A percentile compares a stretch with the other conserved stretches of the same genome.
These are phyloP conservation scores for Apoda limacodes DNA, from an alignment of 2,888 invertebrate species.

Conservation along the genomic window DNA sequence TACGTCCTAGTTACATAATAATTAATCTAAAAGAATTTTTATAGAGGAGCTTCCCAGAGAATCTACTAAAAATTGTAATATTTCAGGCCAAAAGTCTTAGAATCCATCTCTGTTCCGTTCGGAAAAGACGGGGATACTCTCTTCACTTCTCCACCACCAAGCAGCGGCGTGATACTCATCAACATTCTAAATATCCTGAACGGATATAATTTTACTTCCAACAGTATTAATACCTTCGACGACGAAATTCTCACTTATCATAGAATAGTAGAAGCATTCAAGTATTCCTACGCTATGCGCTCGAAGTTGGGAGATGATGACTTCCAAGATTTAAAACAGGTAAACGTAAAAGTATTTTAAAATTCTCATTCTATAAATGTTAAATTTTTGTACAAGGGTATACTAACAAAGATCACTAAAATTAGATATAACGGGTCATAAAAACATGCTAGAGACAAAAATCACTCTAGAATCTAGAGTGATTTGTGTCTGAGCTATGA, in stretches of 20 bases:
- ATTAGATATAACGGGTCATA: too few species aligned
- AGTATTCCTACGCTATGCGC: conserved; percentile 90
- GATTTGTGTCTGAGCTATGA: too few species aligned
- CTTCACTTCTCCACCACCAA: conserved; percentile 87
- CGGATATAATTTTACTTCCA: conserved; percentile 71
- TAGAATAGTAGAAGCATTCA: conserved; percentile 89
- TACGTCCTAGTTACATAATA: too few species aligned
- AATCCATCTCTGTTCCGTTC: conserved; percentile 69
- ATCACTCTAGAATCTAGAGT: too few species aligned
- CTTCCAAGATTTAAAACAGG: conserved; percentile 77
- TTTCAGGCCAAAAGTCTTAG: conserved; percentile 71
- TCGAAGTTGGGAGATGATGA: conserved; percentile 86
- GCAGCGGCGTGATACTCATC: conserved; percentile 83
- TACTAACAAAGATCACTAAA: too few species aligned
- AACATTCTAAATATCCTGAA: conserved; percentile 86
- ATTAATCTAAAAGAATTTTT: too few species aligned
- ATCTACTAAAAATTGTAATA: too few species aligned
- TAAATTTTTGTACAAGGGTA: too few species aligned
- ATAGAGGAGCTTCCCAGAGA: too few species aligned
- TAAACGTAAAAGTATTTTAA: conserved; percentile 29
- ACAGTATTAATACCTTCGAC: conserved; percentile 63
- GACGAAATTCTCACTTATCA: conserved; percentile 80
- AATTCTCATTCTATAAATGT: too few species aligned
- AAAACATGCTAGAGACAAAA: too few species aligned
- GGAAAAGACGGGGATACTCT: conserved; percentile 73